These are phyloP conservation scores for Mongoloraphidia duomilia DNA, from an alignment of 2,888 invertebrate genomes.

Conservation along the genomic window DNA sequence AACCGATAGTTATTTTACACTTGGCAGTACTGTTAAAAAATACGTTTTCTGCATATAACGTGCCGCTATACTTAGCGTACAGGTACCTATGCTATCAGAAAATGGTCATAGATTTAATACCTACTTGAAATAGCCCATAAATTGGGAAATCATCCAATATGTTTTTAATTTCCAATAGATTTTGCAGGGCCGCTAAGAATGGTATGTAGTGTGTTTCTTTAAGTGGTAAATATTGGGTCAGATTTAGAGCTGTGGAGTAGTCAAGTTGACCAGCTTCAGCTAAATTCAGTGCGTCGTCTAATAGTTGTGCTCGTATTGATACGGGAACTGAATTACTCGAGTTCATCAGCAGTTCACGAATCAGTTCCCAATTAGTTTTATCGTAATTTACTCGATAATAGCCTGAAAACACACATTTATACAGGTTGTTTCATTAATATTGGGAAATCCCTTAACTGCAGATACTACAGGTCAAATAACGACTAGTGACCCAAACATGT, in stretches of 20 bases:
- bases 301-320: conserved; percentile 55
- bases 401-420: conserved; percentile 21
- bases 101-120: too few species aligned
- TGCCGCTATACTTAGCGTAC: too few species aligned
- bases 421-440: too few species aligned
- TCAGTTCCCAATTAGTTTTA: conserved; percentile 43
- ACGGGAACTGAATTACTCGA: conserved; percentile 36
- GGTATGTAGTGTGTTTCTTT: neutral
- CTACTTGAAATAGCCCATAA: neutral
- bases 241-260: neutral
- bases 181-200: neutral
- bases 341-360: conserved; percentile 32
- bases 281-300: conserved; percentile 58
- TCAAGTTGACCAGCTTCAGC: conserved; percentile 42
- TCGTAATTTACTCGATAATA: conserved; percentile 63
- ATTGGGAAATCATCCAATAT: too few species aligned
- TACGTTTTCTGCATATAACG: too few species aligned
- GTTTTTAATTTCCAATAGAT: too few species aligned
- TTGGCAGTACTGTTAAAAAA: too few species aligned
- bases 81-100: too few species aligned
- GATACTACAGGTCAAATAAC: too few species aligned
- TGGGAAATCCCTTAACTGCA: too few species aligned
- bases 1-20: too few species aligned
- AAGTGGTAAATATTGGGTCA: neutral
- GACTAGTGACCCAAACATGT: too few species aligned